Percentiles rank a stretch among this genome's conserved stretches.
phyloP scores from a whole-genome alignment of 1,140 invertebrate genomes.

The Sycophila sp. region DNA sequence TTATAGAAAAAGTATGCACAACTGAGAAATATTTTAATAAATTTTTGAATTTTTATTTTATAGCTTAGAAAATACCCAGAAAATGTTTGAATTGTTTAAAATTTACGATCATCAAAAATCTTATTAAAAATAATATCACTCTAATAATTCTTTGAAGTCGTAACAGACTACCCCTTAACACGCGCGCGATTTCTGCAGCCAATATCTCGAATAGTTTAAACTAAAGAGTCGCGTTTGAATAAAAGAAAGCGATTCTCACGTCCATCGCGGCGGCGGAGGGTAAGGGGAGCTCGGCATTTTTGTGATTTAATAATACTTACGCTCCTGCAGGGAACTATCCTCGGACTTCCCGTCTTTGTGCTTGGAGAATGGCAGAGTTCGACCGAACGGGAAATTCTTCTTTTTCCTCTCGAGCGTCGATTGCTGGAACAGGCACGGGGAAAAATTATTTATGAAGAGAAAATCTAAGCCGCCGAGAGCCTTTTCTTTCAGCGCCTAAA shows the following conservation, averaged over 20 bases:
- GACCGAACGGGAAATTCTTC: constrained; percentile 97
- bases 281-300: not conserved
- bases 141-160: not conserved
- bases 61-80: too few species aligned
- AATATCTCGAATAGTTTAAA: too few species aligned
- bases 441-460: constrained; percentile 2
- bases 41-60: too few species aligned
- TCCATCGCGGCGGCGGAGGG: not conserved
- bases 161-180: not conserved
- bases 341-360: constrained; percentile 98
- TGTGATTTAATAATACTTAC: constrained; percentile 76
- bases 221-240: too few species aligned
- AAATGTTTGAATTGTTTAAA: too few species aligned
- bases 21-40: too few species aligned
- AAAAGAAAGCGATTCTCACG: too few species aligned
- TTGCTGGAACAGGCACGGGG: constrained; percentile 71
- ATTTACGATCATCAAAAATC: too few species aligned
- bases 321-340: constrained; percentile 97
- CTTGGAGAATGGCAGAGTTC: constrained; percentile 98
- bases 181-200: not conserved
- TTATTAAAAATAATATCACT: too few species aligned
- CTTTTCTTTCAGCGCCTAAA: too few species aligned
- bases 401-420: constrained; percentile 95
- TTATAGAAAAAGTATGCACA: too few species aligned
- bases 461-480: not conserved